Conservation (phyloP, 2,113 vertebrate genomes). For the Synchiropus splendidus region DNA sequence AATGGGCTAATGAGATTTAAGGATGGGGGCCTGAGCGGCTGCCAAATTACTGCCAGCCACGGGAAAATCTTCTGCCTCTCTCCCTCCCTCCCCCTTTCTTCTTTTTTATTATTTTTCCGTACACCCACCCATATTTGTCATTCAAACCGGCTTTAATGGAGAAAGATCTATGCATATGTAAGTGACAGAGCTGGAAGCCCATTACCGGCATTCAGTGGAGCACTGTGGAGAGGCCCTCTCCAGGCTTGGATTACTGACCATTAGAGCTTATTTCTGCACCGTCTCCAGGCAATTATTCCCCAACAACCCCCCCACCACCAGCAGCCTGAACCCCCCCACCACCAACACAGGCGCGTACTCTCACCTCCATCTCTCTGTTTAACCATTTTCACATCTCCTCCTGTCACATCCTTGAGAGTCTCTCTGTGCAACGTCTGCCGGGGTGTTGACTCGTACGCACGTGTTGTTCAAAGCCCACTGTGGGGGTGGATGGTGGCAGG, state of each 20-base stretch:
- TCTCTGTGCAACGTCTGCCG: slow-evolving; percentile 8
- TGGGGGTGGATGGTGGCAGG: slow-evolving; percentile 13
- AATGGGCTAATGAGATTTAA: slow-evolving; percentile 69
- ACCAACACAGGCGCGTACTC: slow-evolving; percentile 2
- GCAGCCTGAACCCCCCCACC: background rate
- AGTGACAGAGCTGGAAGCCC: slow-evolving; percentile 65
- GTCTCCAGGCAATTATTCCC: slow-evolving; percentile 64
- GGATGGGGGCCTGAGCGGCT: slow-evolving; percentile 46
- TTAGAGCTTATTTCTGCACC: slow-evolving; percentile 63
- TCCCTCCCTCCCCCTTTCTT: slow-evolving; percentile 22
- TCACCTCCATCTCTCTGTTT: slow-evolving; percentile 17
- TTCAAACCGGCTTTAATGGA: slow-evolving; percentile 65
- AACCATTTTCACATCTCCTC: slow-evolving; percentile 43
- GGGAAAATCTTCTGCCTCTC: slow-evolving; percentile 45
- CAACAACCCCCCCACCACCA: slow-evolving; percentile 15
- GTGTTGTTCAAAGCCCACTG: slow-evolving; percentile 21
- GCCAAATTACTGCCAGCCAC: slow-evolving; percentile 60
- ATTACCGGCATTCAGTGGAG: slow-evolving; percentile 63
- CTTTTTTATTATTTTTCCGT: slow-evolving; percentile 20
- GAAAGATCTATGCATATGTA: slow-evolving; percentile 68
- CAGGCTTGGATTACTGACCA: slow-evolving; percentile 68
- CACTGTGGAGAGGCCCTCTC: slow-evolving; percentile 62
- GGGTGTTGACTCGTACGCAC: slow-evolving; percentile 19
- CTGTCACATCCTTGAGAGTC: slow-evolving; percentile 21
- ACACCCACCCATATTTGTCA: slow-evolving; percentile 63